These are phyloP conservation scores for Himalopsyche kuldschensis DNA, from an alignment of 2,888 invertebrate species.

Conservation along the genomic window DNA sequence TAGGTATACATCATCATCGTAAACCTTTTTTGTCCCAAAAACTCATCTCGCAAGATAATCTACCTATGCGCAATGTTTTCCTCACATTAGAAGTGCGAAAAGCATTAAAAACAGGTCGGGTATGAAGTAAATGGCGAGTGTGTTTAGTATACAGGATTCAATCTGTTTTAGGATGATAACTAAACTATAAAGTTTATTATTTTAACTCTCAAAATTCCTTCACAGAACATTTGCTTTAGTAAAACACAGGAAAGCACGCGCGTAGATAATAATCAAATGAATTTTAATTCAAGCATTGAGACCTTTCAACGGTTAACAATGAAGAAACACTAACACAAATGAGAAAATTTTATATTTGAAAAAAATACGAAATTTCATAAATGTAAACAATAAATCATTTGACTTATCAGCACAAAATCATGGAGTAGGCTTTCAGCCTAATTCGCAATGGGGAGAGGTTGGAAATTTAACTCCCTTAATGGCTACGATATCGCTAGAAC, in stretches of 20 bases:
- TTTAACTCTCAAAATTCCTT: not conserved
- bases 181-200: not conserved
- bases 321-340: too few relatives aligned
- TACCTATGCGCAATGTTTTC: not conserved
- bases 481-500: not conserved
- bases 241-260: not conserved
- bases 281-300: too few relatives aligned
- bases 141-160: not conserved
- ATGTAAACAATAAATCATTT: not conserved
- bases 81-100: not conserved
- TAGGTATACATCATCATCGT: not conserved
- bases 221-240: not conserved
- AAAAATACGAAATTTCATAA: not conserved
- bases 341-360: too few relatives aligned
- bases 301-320: too few relatives aligned
- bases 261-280: too few relatives aligned
- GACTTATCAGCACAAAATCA: not conserved
- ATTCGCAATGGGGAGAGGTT: not conserved
- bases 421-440: not conserved
- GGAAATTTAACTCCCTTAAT: not conserved
- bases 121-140: not conserved
- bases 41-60: not conserved
- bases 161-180: not conserved
- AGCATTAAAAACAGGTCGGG: not conserved
- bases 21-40: not conserved